Base-by-base conservation (phyloP, 2,797 vertebrate genomes). In the Schizothorax lantsangensis region DNA sequence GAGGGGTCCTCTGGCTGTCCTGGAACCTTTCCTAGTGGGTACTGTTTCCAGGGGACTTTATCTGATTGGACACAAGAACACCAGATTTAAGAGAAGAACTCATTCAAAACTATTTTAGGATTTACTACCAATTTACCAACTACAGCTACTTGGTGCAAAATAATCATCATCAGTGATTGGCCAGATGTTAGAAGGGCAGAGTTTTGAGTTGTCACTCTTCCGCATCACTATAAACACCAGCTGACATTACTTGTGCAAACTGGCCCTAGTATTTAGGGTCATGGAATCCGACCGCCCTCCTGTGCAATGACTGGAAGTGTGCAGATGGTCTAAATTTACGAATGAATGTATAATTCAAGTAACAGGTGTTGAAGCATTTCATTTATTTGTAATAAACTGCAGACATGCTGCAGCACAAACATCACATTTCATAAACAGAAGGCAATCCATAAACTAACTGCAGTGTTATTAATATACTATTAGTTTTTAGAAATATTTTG, bases 1-100 rank as follows among this genome's bases (percentile, higher is more conserved):
- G 97, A 95, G 0, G 98, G 97, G 85, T 99, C 97, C 1, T 97
- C 97, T 0, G 95, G 96, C 91, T 99, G 98, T 77, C 97, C 97
- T 0, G 98, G 97, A 49, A 98, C 94, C 88, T 95, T 97, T 26
- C 98, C 98, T 54, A 99, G 92, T 33, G 98, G 96, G 64, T 94
- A 97, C 79, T 95, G 93, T 52, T 94, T 96, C 98, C 98, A 99
- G 40, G 85, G 87, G 12, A 97, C 94, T 81, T 96, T 95, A 89
- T 98, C 98, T 97, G 89, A 47, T 52, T 17, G 30, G 6, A 86
- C 38, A 69, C n/a, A 86, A 64, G 23, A 40, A 73, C 12, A 30
- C 33, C 10, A 68, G 68, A 72, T 30, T 11, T 45, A 45, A 11
- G 43, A 45, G 43, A 40, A 43, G 6, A 68, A 57, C 12, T 79